These are phyloP conservation scores for Pangasius larnaudii DNA, from an alignment of 2,797 vertebrate species.

Conservation along the genomic window DNA sequence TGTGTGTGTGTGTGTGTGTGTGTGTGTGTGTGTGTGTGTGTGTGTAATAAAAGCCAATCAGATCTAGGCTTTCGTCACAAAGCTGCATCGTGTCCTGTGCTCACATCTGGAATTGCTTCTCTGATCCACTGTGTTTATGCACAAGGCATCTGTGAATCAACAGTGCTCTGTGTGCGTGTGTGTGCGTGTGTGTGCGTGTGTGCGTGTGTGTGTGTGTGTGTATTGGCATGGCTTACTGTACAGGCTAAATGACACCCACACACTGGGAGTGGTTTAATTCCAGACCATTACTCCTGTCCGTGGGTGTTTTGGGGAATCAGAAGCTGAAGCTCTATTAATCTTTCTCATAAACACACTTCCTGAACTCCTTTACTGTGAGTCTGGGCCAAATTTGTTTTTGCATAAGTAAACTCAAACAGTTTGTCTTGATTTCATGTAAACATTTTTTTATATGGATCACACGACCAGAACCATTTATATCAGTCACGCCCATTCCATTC, in stretches of 20 bases:
- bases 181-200: not conserved
- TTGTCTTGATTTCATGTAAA: not conserved
- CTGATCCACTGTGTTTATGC: conserved; percentile 15
- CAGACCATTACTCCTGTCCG: not conserved
- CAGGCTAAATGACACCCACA: conserved; percentile 3
- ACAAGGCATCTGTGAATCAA: conserved; percentile 1
- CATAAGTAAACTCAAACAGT: not conserved
- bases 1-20: not conserved
- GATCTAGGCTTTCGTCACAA: not conserved
- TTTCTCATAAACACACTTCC: not conserved
- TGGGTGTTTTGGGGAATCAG: conserved; percentile 3
- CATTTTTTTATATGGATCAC: not conserved
- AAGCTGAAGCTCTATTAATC: not conserved
- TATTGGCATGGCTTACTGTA: not conserved
- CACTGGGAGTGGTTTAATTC: conserved; percentile 10
- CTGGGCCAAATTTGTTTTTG: not conserved
- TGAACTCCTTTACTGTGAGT: not conserved
- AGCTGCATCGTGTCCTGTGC: not conserved
- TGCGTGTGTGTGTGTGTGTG: not conserved
- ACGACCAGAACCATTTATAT: not conserved
- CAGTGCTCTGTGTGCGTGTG: not conserved
- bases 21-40: not conserved
- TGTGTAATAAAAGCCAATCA: not conserved
- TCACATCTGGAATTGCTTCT: conserved; percentile 37
- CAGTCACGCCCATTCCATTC: not conserved